These are phyloP conservation scores for Octonoba sinensis DNA, from an alignment of 2,888 invertebrate species.

Conservation along the genomic window DNA sequence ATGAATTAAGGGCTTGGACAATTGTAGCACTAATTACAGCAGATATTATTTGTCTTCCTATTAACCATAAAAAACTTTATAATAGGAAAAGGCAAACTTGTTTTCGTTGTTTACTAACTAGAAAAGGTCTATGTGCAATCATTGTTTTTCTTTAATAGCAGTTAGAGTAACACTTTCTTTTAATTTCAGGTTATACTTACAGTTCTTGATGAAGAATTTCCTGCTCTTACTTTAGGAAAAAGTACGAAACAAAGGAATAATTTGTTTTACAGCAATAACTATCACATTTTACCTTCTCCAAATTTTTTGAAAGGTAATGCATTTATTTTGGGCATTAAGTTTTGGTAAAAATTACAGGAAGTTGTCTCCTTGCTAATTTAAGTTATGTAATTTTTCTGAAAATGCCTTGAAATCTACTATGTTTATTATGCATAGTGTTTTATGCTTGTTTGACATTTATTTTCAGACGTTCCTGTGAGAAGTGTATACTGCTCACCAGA, in stretches of 20 bases:
- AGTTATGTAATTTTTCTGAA: neutral
- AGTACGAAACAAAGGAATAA: conserved; percentile 10
- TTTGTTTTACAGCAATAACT: conserved; percentile 45
- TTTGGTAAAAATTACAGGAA: neutral
- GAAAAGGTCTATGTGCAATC: too few relatives aligned
- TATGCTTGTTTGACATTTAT: neutral
- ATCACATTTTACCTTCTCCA: conserved; percentile 28
- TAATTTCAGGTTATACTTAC: conserved; percentile 41
- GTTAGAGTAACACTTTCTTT: neutral
- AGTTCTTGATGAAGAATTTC: conserved; percentile 47
- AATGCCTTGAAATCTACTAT: neutral
- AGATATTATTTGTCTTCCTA: too few relatives aligned
- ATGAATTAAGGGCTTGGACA: too few relatives aligned
- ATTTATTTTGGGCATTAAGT: neutral
- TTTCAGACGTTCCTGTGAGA: conserved; percentile 37
- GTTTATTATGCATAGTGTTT: neutral
- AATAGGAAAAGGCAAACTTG: too few relatives aligned
- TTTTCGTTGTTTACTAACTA: too few relatives aligned
- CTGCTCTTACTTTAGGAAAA: conserved; percentile 13
- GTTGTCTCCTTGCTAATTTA: neutral
- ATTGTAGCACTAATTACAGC: too few relatives aligned
- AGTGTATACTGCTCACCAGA: conserved; percentile 16
- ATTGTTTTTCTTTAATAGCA: too few relatives aligned
- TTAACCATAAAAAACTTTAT: too few relatives aligned
- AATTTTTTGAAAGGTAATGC: conserved; percentile 40